A percentile compares a stretch with the other conserved stretches of the same genome.
These are phyloP conservation scores for Phortica okadai DNA, from an alignment of 2,888 invertebrate genomes.

Conservation along the genomic window DNA sequence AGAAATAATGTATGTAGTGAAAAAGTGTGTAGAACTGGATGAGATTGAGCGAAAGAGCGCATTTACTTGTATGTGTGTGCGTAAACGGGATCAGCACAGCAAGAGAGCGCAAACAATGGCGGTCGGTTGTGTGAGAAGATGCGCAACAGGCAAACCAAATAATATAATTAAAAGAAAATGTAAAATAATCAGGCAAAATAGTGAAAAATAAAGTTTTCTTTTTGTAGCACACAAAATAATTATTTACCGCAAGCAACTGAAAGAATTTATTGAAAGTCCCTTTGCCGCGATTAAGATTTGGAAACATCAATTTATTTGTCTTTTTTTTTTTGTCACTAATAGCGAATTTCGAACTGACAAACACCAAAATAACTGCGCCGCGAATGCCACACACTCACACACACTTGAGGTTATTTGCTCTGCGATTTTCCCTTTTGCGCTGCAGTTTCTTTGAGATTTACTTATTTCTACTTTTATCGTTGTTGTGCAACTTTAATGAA, in stretches of 20 bases:
- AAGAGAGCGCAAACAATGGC: slow-evolving; percentile 39
- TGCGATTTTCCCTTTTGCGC: slow-evolving; percentile 51
- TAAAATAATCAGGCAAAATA: slow-evolving; percentile 10
- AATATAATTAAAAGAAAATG: slow-evolving; percentile 23
- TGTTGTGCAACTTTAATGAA: slow-evolving; percentile 3
- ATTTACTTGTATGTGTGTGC: neutral
- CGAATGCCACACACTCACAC: slow-evolving; percentile 50
- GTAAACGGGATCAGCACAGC: neutral
- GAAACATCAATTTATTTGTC: slow-evolving; percentile 70
- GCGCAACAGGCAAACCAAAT: slow-evolving; percentile 35
- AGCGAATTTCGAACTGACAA: slow-evolving; percentile 57
- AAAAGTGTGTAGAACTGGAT: neutral
- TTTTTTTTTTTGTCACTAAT: slow-evolving; percentile 53
- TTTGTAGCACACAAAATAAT: slow-evolving; percentile 22
- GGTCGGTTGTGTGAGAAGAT: slow-evolving; percentile 37
- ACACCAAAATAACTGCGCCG: slow-evolving; percentile 55
- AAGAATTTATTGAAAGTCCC: slow-evolving; percentile 75
- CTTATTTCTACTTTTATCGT: slow-evolving; percentile 11
- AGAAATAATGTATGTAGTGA: slow-evolving; percentile 7
- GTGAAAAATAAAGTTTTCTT: neutral
- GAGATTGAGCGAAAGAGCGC: neutral
- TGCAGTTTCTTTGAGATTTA: slow-evolving; percentile 17
- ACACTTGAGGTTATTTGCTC: slow-evolving; percentile 53
- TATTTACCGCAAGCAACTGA: slow-evolving; percentile 74
- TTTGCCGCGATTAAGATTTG: slow-evolving; percentile 74